A percentile compares a stretch with the other conserved stretches of the same genome.
Conservation (phyloP, 2,888 invertebrate species). For the Azorinus chamasolen region DNA sequence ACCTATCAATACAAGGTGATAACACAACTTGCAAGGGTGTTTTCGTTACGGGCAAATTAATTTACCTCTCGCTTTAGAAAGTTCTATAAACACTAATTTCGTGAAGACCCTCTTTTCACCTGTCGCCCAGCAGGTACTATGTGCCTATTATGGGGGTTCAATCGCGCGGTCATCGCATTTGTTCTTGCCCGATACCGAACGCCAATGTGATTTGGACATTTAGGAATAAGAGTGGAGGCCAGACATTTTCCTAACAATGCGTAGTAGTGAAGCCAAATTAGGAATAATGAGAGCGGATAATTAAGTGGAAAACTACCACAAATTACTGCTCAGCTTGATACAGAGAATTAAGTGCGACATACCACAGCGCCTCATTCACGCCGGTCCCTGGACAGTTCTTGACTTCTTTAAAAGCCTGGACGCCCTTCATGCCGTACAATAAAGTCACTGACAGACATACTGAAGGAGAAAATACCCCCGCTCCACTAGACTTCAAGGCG, state of each 20-base stretch:
- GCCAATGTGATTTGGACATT: slow-evolving; percentile 41
- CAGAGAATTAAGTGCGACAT: slow-evolving; percentile 48
- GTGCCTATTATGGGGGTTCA: slow-evolving; percentile 42
- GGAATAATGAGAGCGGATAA: slow-evolving; percentile 63
- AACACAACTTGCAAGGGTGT: slow-evolving; percentile 59
- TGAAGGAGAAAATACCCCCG: no score
- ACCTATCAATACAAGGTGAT: slow-evolving; percentile 60
- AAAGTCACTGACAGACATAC: slow-evolving; percentile 14
- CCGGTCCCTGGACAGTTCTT: slow-evolving; percentile 54
- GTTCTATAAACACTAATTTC: slow-evolving; percentile 59
- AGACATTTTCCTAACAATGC: slow-evolving; percentile 49
- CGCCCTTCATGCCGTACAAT: slow-evolving; percentile 13
- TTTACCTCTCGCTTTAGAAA: slow-evolving; percentile 59
- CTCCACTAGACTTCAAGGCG: no score
- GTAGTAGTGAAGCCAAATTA: slow-evolving; percentile 62
- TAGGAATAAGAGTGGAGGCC: slow-evolving; percentile 19
- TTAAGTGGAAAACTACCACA: slow-evolving; percentile 68
- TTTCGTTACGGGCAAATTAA: slow-evolving; percentile 66
- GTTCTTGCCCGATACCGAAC: slow-evolving; percentile 37
- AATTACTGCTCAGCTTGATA: slow-evolving; percentile 61
- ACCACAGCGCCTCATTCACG: slow-evolving; percentile 44
- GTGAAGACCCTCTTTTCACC: slow-evolving; percentile 61
- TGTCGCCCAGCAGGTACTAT: slow-evolving; percentile 47
- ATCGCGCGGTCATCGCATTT: slow-evolving; percentile 60
- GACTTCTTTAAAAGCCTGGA: slow-evolving; percentile 42